phyloP scores from a whole-genome alignment of 2,797 vertebrate genomes.

The Chelon labrosus region DNA sequence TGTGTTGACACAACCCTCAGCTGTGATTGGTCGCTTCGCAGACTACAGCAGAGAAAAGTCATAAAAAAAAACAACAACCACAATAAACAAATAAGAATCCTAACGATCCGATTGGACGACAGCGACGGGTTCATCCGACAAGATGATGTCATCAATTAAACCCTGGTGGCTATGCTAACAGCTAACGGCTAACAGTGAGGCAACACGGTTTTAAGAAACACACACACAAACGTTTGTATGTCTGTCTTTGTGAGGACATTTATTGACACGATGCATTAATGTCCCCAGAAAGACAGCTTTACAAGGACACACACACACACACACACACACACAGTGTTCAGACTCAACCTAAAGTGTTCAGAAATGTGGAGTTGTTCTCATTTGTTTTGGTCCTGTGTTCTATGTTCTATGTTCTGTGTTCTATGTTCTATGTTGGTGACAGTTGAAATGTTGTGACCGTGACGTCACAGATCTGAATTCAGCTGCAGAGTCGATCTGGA shows the following conservation, averaged over 20 bases:
- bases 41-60: slow-evolving; percentile 36
- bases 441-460: too few species aligned
- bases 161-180: slow-evolving; percentile 36
- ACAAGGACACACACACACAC: slow-evolving; percentile 1
- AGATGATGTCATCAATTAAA: slow-evolving; percentile 69
- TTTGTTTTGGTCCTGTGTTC: slow-evolving; percentile 6
- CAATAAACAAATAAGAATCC: slow-evolving; percentile 45
- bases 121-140: slow-evolving; percentile 60
- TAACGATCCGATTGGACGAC: slow-evolving; percentile 43
- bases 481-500: too few species aligned
- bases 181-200: slow-evolving; percentile 42
- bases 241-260: too few species aligned
- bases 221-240: too few species aligned
- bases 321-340: slow-evolving; percentile 31
- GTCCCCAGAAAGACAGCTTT: too few species aligned
- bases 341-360: slow-evolving; percentile 10
- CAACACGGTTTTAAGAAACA: slow-evolving; percentile 14
- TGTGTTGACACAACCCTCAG: slow-evolving; percentile 30
- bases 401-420: not conserved
- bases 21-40: slow-evolving; percentile 49
- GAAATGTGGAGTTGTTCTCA: slow-evolving; percentile 3
- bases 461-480: too few species aligned
- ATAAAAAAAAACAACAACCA: slow-evolving; percentile 28
- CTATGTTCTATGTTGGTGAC: too few species aligned
- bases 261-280: too few species aligned